phyloP scores from a whole-genome alignment of 2,113 vertebrate species.

The Bolborhynchus lineola region DNA sequence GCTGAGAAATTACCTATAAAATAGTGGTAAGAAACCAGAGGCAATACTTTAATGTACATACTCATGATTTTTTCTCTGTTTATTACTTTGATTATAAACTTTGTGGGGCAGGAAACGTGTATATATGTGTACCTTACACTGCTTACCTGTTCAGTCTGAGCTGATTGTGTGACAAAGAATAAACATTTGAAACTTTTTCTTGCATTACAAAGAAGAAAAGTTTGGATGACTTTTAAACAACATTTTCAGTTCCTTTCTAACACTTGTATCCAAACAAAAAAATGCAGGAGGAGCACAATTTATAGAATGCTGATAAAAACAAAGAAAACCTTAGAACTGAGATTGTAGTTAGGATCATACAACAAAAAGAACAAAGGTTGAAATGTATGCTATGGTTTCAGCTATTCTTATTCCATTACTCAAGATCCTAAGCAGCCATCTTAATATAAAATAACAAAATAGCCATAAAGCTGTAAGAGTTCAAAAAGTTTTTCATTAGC shows the following conservation, averaged over 20 bases:
- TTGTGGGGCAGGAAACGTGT: not conserved
- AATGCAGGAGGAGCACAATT: not conserved
- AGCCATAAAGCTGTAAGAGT: not conserved
- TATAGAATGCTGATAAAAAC: not conserved
- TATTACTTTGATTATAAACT: slow-evolving; percentile 1
- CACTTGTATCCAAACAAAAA: not conserved
- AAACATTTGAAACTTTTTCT: not conserved
- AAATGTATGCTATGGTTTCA: not conserved
- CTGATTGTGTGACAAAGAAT: not conserved
- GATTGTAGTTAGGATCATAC: not conserved
- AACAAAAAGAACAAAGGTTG: not conserved
- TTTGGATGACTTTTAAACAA: not conserved
- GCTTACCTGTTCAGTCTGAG: not conserved
- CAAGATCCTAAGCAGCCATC: not conserved
- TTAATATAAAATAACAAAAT: not conserved
- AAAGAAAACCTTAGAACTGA: not conserved
- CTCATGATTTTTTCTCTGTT: not conserved
- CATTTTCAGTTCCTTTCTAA: not conserved
- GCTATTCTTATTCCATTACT: not conserved
- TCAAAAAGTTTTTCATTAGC: not conserved
- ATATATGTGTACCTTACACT: not conserved
- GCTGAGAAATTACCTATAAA: not conserved
- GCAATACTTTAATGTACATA: not conserved
- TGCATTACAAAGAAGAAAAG: not conserved
- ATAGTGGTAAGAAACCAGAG: not conserved